phyloP scores from a whole-genome alignment of 2,113 vertebrate genomes.

The Phrynosoma platyrhinos region DNA sequence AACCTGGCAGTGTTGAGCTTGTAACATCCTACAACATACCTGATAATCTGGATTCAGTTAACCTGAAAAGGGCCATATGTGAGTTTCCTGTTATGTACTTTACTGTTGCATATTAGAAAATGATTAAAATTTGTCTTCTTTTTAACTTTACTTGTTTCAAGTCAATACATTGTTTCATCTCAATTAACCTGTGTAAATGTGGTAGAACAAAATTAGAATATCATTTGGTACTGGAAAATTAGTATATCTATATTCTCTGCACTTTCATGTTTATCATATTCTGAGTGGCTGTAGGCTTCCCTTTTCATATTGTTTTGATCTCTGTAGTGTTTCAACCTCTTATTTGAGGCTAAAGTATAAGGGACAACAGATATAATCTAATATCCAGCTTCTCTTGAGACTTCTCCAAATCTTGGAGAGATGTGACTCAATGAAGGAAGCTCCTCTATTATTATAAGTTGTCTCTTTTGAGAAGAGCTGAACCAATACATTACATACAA shows the following conservation, averaged over 20 bases:
- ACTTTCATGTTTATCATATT: neutral
- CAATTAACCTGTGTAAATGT: neutral
- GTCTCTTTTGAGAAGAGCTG: too few relatives aligned
- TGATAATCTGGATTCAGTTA: constrained; percentile 15
- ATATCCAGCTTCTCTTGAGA: too few relatives aligned
- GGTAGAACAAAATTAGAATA: neutral
- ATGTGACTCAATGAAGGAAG: too few relatives aligned
- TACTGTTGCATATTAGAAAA: neutral
- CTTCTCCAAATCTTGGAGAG: too few relatives aligned
- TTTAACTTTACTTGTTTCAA: neutral
- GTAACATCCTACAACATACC: neutral
- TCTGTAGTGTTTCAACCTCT: too few relatives aligned
- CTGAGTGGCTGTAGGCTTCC: too few relatives aligned
- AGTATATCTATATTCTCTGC: neutral
- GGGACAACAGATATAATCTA: too few relatives aligned
- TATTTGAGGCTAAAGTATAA: too few relatives aligned
- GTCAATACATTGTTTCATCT: neutral
- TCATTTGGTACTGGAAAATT: neutral
- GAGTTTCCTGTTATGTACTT: neutral
- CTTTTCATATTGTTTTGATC: too few relatives aligned
- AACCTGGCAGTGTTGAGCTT: neutral
- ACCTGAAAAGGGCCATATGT: neutral
- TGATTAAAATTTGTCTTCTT: neutral
- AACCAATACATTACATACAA: too few relatives aligned
- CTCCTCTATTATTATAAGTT: too few relatives aligned